Conservation (phyloP, 2,797 vertebrate species). For the Anas bahamensis region DNA sequence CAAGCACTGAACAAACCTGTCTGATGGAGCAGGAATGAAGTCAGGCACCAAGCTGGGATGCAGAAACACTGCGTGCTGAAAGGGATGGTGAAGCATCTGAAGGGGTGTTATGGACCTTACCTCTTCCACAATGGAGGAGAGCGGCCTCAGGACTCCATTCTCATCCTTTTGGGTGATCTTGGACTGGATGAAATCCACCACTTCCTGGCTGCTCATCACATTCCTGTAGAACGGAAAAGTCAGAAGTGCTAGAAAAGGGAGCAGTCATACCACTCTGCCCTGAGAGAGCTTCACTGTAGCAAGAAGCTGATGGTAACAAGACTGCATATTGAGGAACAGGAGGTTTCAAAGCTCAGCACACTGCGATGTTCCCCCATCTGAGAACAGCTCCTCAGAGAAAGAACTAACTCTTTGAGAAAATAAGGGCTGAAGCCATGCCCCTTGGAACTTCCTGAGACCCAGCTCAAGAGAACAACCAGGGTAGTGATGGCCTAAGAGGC, state of each 20-base stretch:
- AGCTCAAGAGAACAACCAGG: background rate
- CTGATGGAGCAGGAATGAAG: background rate
- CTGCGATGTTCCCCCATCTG: background rate
- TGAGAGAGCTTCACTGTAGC: too few species aligned
- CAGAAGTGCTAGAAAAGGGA: background rate
- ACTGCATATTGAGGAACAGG: fast-evolving
- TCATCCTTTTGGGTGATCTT: conserved; percentile 88
- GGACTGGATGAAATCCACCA: conserved; percentile 95
- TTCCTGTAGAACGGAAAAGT: conserved; percentile 83
- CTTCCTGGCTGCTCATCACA: conserved; percentile 98
- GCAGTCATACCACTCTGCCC: background rate
- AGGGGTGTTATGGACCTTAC: conserved; percentile 71
- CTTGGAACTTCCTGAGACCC: background rate
- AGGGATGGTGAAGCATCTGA: background rate
- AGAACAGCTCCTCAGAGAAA: background rate
- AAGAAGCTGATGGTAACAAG: background rate
- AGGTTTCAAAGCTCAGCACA: background rate
- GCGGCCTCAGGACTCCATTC: conserved; percentile 81
- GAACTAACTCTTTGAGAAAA: too few species aligned
- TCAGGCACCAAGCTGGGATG: background rate
- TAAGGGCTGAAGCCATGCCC: background rate
- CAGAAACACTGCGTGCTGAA: fast-evolving
- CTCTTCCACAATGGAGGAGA: conserved; percentile 95
- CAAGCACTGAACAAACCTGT: background rate
- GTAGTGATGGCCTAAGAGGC: background rate